Evolutionary conservation across 1,140 invertebrate genomes (phyloP), one percentile per base, ranked within the genome.

Genomic region (Sitobion miscanthi): DNA sequence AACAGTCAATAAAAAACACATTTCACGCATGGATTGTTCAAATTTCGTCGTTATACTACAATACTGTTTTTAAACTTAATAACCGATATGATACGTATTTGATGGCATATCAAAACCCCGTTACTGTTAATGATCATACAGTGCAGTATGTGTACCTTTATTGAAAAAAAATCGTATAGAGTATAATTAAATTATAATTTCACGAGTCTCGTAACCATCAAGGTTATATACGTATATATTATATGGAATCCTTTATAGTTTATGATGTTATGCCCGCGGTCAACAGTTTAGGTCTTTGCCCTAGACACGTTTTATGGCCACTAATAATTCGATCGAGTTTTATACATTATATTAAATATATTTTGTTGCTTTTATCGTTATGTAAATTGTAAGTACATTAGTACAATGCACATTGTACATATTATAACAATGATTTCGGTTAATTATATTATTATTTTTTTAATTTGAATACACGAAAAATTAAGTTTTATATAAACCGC

Each of bases 151-250:
- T 49, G 23, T 38, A 85, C 83, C n/a, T 87, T 42, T 87, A 47
- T 35, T 49, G 47, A 49, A 52, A 87, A 47, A 45, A 21, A 87
- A 35, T 35, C 47, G 2, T 49, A 86, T n/a, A 86, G 25, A 86
- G 30, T 42, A n/a, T 87, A 87, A 87, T 87, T 87, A 49, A 87
- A 87, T 87, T 87, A 87, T 49, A 30, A 49, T 87, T 52, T 47
- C 47, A 30, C 35, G 86, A 87, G 86, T 45, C 38, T 85, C 83
- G 42, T 85, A 85, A 85, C 38, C 7, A 85, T 85, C 83, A 85
- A 85, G 35, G 42, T 85, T 85, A 45, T 38, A 45, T 45, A 25
- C 83, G 38, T 42, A 42, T 85, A 83, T 83, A 83, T 38, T 83
- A 83, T 38, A 83, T 38, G 20, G 35, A 35, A 83, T 85, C 83